Evolutionary conservation across 2,797 vertebrate genomes (phyloP).

Genomic region (Botia almorhae): DNA sequence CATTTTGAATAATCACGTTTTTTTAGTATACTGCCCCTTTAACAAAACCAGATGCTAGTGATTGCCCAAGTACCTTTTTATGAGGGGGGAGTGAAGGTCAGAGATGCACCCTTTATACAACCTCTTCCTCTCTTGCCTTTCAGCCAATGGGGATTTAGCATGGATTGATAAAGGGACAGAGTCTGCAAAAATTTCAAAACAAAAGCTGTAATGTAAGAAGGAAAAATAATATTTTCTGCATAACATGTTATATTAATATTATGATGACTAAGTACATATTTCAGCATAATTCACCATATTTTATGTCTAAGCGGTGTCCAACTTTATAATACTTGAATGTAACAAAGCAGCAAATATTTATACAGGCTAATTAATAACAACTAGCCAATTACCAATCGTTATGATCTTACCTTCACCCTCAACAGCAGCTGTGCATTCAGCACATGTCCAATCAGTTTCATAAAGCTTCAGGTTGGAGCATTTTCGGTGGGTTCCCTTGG

Average conservation of each 20-base stretch:
- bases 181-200: constrained; percentile 22
- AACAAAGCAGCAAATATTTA: not conserved
- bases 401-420: constrained; percentile 76
- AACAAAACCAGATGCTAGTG: not conserved
- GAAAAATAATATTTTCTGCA: not conserved
- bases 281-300: not conserved
- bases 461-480: constrained; percentile 82
- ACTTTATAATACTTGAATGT: not conserved
- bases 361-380: not conserved
- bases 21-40: not conserved
- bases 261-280: not conserved
- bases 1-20: not conserved
- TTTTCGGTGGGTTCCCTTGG: constrained; percentile 89
- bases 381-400: constrained; percentile 1
- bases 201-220: not conserved
- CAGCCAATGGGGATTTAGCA: constrained; percentile 64
- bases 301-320: not conserved
- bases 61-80: constrained; percentile 69
- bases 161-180: constrained; percentile 48
- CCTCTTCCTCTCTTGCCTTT: constrained; percentile 63
- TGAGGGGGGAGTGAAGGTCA: constrained; percentile 61
- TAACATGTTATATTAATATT: no score
- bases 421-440: constrained; percentile 82
- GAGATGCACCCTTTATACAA: constrained; percentile 67
- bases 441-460: constrained; percentile 87